Evolutionary conservation across 2,888 invertebrate species (phyloP).

Genomic region (Coleophora deauratella): DNA sequence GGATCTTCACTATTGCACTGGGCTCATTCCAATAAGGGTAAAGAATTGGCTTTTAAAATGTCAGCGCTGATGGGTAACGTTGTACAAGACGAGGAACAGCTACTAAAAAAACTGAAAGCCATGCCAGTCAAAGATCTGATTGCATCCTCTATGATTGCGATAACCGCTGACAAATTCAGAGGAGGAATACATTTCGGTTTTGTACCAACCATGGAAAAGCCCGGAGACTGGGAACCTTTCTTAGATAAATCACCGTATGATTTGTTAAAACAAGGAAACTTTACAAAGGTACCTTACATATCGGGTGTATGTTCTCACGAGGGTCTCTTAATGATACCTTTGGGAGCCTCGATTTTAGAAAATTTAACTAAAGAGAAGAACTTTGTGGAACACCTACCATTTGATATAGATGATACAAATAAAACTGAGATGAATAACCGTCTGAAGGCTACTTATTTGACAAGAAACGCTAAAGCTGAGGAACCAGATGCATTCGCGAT

Average conservation of each 20-base stretch:
- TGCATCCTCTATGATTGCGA: conserved; percentile 31
- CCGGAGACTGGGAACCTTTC: conserved; percentile 59
- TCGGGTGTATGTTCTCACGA: conserved; percentile 63
- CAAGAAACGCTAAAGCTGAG: conserved; percentile 35
- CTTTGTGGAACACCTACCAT: conserved; percentile 45
- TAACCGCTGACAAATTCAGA: conserved; percentile 27
- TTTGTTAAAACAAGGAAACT: conserved; percentile 48
- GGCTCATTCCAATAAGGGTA: conserved; percentile 48
- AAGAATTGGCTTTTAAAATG: conserved; percentile 39
- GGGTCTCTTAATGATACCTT: conserved; percentile 46
- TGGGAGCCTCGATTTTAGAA: conserved; percentile 21
- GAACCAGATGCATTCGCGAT: conserved; percentile 52
- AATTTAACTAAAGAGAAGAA: conserved; percentile 31
- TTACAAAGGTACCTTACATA: conserved; percentile 62
- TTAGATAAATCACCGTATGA: conserved; percentile 50
- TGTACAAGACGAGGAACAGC: conserved; percentile 27
- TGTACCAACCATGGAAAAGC: conserved; percentile 54
- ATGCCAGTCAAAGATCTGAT: conserved; percentile 44
- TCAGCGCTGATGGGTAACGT: conserved; percentile 31
- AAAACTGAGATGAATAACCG: conserved; percentile 31
- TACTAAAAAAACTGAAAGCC: conserved; percentile 44
- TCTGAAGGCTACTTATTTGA: conserved; percentile 59
- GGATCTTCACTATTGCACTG: conserved; percentile 64
- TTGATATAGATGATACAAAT: conserved; percentile 31
- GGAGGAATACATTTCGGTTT: conserved; percentile 66